Percentiles rank a stretch among this genome's conserved stretches.
Evolutionary conservation across 2,797 vertebrate genomes (phyloP).

Genomic region (Synaphobranchus kaupii): DNA sequence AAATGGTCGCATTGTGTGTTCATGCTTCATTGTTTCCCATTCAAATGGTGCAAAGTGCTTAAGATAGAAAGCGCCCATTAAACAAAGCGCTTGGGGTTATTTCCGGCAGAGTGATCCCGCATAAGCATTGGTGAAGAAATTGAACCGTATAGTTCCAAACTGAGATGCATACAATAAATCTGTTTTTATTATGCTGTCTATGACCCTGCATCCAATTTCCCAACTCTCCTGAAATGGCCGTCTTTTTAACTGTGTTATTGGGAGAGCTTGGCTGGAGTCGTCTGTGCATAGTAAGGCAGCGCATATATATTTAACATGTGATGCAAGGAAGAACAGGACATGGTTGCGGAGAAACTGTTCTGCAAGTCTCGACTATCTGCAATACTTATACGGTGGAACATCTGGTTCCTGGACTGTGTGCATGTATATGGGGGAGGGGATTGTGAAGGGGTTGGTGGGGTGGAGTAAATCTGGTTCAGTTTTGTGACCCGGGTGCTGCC

Average conservation of each 20-base stretch:
- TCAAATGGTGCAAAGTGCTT: constrained; percentile 37
- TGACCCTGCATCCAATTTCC: constrained; percentile 43
- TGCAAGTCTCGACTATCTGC: not conserved
- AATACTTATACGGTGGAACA: constrained; percentile 17
- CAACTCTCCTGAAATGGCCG: constrained; percentile 59
- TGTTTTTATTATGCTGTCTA: constrained; percentile 33
- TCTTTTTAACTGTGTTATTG: constrained; percentile 58
- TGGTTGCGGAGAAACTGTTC: constrained; percentile 5
- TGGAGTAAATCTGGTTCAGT: constrained; percentile 57
- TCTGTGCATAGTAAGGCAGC: not conserved
- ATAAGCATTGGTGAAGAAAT: constrained; percentile 33
- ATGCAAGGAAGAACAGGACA: constrained; percentile 11
- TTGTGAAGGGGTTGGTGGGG: not conserved
- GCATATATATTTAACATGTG: constrained; percentile 36
- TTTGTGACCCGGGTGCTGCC: constrained; percentile 53
- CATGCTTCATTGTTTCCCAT: constrained; percentile 45
- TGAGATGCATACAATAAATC: constrained; percentile 45
- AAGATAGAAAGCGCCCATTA: constrained; percentile 44
- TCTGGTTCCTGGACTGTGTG: constrained; percentile 34
- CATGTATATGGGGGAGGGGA: constrained; percentile 48
- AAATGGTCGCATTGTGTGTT: constrained; percentile 49
- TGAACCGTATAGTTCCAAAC: not conserved
- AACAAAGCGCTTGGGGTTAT: constrained; percentile 41
- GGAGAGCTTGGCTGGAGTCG: constrained; percentile 43
- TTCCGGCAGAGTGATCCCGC: not conserved